phyloP scores from a whole-genome alignment of 2,888 invertebrate species.

The Ophion slaviceki region DNA sequence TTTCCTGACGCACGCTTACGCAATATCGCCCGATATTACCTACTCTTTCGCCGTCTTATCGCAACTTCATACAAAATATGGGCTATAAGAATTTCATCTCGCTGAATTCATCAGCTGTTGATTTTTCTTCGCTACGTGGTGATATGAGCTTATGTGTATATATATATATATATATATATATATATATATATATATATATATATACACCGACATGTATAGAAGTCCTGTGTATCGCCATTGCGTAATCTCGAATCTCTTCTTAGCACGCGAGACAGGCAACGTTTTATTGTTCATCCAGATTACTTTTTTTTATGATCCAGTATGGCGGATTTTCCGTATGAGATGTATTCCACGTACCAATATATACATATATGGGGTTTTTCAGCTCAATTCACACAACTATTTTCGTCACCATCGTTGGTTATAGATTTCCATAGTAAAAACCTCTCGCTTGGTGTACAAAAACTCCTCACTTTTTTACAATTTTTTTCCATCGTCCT shows the following conservation, averaged over 20 bases:
- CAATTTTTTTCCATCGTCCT: no score
- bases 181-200: neutral
- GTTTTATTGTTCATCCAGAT: conserved; percentile 62
- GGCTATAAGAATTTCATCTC: conserved; percentile 62
- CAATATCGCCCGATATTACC: neutral
- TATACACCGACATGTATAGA: no score
- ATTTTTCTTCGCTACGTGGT: conserved; percentile 2
- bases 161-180: neutral
- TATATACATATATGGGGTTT: neutral
- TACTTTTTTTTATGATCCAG: conserved; percentile 63
- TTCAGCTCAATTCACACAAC: no score
- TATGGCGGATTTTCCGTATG: conserved; percentile 48
- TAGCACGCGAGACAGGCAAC: conserved; percentile 57
- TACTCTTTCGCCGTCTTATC: conserved; percentile 26
- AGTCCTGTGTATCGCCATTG: neutral
- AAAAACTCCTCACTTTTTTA: no score
- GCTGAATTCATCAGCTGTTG: conserved; percentile 53
- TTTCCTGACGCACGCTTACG: neutral
- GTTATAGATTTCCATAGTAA: no score
- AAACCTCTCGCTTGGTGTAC: no score
- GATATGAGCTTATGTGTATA: neutral
- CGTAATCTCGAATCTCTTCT: conserved; percentile 62
- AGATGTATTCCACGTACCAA: neutral
- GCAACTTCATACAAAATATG: conserved; percentile 46
- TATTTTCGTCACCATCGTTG: no score